Percentiles rank a stretch among this genome's conserved stretches.
Evolutionary conservation across 2,888 invertebrate genomes (phyloP).

Genomic region (Eilema depressum): DNA sequence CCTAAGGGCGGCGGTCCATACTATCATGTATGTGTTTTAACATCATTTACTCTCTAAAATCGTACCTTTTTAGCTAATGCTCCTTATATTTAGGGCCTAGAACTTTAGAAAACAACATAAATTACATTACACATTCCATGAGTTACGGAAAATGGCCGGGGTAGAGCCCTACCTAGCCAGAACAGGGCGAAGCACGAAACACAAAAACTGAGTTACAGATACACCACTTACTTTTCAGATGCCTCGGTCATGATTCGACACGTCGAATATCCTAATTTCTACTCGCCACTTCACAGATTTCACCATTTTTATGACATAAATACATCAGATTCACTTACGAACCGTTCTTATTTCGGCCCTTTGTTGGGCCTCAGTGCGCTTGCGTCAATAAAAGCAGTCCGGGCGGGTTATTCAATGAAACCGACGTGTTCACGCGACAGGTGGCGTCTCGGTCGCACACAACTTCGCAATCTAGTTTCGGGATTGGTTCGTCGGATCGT

Average conservation of each 20-base stretch:
- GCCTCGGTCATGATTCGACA: conserved; percentile 96
- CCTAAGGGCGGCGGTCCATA: conserved; percentile 80
- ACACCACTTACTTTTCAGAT: conserved; percentile 94
- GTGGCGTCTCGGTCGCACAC: conserved; percentile 80
- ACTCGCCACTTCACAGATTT: conserved; percentile 93
- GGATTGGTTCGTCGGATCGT: conserved; percentile 64
- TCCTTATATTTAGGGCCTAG: conserved; percentile 37
- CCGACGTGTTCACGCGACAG: conserved; percentile 77
- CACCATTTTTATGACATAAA: conserved; percentile 94
- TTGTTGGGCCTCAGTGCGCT: conserved; percentile 85
- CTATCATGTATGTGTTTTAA: conserved; percentile 52
- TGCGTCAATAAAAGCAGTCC: conserved; percentile 82
- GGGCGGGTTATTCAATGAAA: conserved; percentile 84
- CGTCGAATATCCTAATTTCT: conserved; percentile 94
- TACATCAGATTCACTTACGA: conserved; percentile 88
- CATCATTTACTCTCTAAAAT: conserved; percentile 47
- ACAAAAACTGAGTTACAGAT: conserved; percentile 69
- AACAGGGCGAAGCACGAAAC: conserved; percentile 73
- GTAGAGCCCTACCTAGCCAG: conserved; percentile 78
- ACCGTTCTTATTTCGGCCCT: conserved; percentile 85
- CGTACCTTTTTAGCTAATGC: conserved; percentile 22
- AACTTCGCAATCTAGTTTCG: conserved; percentile 49
- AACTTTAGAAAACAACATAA: conserved; percentile 57
- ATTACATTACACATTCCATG: conserved; percentile 64
- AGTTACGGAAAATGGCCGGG: conserved; percentile 84